A percentile compares a stretch with the other conserved stretches of the same genome.
phyloP scores from a whole-genome alignment of 2,113 vertebrate genomes.

The Crotalus helleri region DNA sequence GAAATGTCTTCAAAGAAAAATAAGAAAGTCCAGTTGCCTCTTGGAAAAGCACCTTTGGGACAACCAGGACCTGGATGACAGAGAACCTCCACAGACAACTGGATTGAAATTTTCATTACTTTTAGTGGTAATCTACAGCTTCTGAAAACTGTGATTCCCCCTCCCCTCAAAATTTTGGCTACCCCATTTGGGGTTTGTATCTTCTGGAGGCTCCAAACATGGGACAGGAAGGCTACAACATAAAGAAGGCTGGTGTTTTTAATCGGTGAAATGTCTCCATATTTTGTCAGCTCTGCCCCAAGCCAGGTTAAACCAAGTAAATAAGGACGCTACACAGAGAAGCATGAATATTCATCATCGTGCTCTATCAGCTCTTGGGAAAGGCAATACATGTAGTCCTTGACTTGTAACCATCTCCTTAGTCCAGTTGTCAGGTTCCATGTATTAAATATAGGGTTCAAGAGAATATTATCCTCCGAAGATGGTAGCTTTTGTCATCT shows the following conservation, averaged over 20 bases:
- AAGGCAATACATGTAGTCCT: neutral
- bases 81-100: too few relatives aligned
- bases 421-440: neutral
- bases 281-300: neutral
- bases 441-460: neutral
- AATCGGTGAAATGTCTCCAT: neutral
- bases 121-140: too few relatives aligned
- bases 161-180: neutral
- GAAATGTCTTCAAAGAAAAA: too few relatives aligned
- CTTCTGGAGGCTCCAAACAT: neutral
- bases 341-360: conserved; percentile 29
- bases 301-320: neutral
- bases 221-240: neutral
- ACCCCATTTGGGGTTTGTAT: neutral
- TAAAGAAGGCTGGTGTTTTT: neutral
- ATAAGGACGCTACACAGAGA: neutral
- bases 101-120: too few relatives aligned
- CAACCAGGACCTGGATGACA: too few relatives aligned
- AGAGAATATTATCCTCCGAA: neutral
- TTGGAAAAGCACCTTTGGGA: too few relatives aligned
- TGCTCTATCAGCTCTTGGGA: conserved; percentile 1
- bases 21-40: too few relatives aligned
- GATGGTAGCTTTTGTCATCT: neutral
- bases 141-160: too few relatives aligned
- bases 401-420: neutral